Percentiles rank a stretch among this genome's conserved stretches.
Conservation (phyloP, 1,140 invertebrate genomes). For the Centruroides sculpturatus region DNA sequence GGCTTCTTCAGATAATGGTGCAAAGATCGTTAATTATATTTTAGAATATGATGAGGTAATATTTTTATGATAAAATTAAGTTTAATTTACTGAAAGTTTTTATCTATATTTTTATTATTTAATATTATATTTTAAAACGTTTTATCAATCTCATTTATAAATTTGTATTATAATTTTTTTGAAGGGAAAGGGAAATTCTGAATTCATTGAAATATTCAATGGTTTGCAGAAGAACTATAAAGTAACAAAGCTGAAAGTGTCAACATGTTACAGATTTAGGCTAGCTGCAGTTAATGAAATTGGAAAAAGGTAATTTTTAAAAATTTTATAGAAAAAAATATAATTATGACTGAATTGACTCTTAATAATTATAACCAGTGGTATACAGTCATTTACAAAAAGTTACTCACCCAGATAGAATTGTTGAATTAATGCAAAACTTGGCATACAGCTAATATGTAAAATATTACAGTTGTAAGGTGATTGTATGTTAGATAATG, state of each 20-base stretch:
- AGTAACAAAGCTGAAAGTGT: conserved; percentile 49
- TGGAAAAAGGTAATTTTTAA: conserved; percentile 42
- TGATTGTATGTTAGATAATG: no score
- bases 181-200: conserved; percentile 26
- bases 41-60: conserved; percentile 41
- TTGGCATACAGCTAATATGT: no score
- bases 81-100: neutral
- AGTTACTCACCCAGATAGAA: no score
- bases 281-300: conserved; percentile 64
- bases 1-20: conserved; percentile 56
- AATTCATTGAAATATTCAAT: conserved; percentile 52
- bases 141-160: no score
- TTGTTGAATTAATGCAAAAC: no score
- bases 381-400: no score
- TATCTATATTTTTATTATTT: neutral
- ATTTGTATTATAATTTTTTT: conserved; percentile 3
- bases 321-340: no score
- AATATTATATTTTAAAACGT: no score
- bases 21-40: conserved; percentile 56
- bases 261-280: conserved; percentile 62
- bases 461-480: no score
- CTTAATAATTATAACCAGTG: no score
- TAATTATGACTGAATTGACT: no score
- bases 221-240: conserved; percentile 52
- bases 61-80: neutral